phyloP scores from a whole-genome alignment of 2,888 invertebrate genomes.

The Cepaea hortensis region DNA sequence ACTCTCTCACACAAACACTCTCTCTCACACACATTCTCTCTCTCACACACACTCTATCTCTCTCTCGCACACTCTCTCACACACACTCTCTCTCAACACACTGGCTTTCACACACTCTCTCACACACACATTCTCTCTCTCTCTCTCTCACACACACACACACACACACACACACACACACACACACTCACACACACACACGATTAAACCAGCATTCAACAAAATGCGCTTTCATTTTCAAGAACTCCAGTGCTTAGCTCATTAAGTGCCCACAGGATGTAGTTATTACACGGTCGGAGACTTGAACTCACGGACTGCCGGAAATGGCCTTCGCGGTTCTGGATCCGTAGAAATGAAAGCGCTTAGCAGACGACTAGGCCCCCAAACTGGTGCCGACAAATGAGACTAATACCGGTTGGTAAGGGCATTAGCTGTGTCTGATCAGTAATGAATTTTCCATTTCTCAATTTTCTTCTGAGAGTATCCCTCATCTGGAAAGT shows the following conservation, averaged over 20 bases:
- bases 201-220: not conserved
- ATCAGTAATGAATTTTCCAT: constrained; percentile 49
- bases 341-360: constrained; percentile 43
- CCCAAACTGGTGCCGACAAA: constrained; percentile 32
- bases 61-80: too few relatives aligned
- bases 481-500: not conserved
- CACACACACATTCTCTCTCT: too few relatives aligned
- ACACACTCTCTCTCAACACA: too few relatives aligned
- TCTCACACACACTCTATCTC: too few relatives aligned
- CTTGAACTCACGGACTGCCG: constrained; percentile 26
- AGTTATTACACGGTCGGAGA: constrained; percentile 27
- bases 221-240: not conserved
- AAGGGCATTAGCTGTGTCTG: not conserved
- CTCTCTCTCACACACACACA: too few relatives aligned
- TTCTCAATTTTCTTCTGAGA: constrained; percentile 38
- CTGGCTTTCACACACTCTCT: too few relatives aligned
- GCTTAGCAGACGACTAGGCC: constrained; percentile 28
- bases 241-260: not conserved
- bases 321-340: constrained; percentile 44
- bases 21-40: too few relatives aligned
- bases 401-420: constrained; percentile 22
- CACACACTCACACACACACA: not conserved
- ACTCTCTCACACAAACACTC: too few relatives aligned
- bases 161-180: too few relatives aligned
- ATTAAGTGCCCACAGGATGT: constrained; percentile 18